A percentile compares a stretch with the other conserved stretches of the same genome.
Evolutionary conservation across 2,888 invertebrate genomes (phyloP).

Genomic region (Heliconius charithonia): DNA sequence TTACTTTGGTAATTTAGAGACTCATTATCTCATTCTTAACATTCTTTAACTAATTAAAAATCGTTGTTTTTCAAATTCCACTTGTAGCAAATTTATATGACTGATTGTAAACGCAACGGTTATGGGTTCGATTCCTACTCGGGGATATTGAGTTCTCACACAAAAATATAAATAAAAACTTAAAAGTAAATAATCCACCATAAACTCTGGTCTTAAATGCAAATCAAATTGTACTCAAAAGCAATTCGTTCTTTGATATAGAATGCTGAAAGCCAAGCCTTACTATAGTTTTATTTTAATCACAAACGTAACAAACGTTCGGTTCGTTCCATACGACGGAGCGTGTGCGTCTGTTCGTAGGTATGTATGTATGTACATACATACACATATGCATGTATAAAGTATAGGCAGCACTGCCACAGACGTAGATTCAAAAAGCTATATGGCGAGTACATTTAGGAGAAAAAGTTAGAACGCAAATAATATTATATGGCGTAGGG

Average conservation of each 20-base stretch:
- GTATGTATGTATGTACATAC: slow-evolving; percentile 1
- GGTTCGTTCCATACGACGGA: slow-evolving; percentile 15
- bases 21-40: too few relatives aligned
- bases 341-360: background rate
- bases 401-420: slow-evolving; percentile 15
- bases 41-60: too few relatives aligned
- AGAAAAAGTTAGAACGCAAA: slow-evolving; percentile 19
- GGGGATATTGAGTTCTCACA: too few relatives aligned
- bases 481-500: background rate
- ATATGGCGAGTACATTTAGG: slow-evolving; percentile 29
- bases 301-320: slow-evolving; percentile 28
- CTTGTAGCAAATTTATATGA: background rate
- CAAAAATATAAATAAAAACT: background rate
- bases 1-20: too few relatives aligned
- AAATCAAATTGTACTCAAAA: slow-evolving; percentile 14
- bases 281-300: slow-evolving; percentile 24
- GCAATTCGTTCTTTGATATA: slow-evolving; percentile 20
- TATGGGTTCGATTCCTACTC: background rate
- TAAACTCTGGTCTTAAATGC: slow-evolving; percentile 6
- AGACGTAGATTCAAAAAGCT: slow-evolving; percentile 40
- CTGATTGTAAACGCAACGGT: background rate
- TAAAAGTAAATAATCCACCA: background rate
- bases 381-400: background rate
- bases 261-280: slow-evolving; percentile 15
- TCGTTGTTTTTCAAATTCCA: background rate